Evolutionary conservation across 2,888 invertebrate genomes (phyloP).

Genomic region (Drosophila paucipuncta): DNA sequence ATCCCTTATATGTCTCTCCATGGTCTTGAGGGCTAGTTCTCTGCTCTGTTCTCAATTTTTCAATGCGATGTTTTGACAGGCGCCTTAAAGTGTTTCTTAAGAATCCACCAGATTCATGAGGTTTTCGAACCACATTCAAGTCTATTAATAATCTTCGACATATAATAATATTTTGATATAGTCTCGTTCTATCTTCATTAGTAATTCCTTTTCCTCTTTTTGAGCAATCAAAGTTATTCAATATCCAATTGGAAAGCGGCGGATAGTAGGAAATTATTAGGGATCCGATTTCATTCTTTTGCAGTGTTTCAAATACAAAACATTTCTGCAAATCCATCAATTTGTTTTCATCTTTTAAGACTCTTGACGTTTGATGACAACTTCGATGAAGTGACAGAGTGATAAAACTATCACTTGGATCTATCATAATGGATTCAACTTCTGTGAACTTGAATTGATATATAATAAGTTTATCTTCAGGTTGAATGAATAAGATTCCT

Average conservation of each 20-base stretch:
- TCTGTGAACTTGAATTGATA: slow-evolving; percentile 96
- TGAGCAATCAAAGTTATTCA: slow-evolving; percentile 89
- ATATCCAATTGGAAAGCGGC: slow-evolving; percentile 92
- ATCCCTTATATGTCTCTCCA: slow-evolving; percentile 94
- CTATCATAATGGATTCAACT: slow-evolving; percentile 95
- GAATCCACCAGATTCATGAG: slow-evolving; percentile 94
- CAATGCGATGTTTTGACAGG: slow-evolving; percentile 93
- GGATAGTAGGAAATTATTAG: slow-evolving; percentile 97
- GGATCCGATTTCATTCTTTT: slow-evolving; percentile 96
- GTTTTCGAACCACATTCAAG: slow-evolving; percentile 92
- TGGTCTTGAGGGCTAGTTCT: slow-evolving; percentile 88
- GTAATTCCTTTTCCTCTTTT: slow-evolving; percentile 90
- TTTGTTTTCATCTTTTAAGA: slow-evolving; percentile 52
- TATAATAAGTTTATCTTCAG: slow-evolving; percentile 95
- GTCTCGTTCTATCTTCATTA: slow-evolving; percentile 93
- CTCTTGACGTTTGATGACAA: slow-evolving; percentile 83
- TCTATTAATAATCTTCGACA: slow-evolving; percentile 94
- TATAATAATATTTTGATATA: slow-evolving; percentile 94
- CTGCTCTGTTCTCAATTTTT: slow-evolving; percentile 90
- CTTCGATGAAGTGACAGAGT: slow-evolving; percentile 93
- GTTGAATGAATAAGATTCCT: slow-evolving; percentile 95
- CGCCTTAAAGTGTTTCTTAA: slow-evolving; percentile 94
- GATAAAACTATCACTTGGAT: slow-evolving; percentile 96
- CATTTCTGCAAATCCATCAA: slow-evolving; percentile 89
- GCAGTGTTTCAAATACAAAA: slow-evolving; percentile 95